Percentiles rank a stretch among this genome's conserved stretches.
phyloP scores from a whole-genome alignment of 2,113 vertebrate species.

The Chamaetylas fuelleborni region DNA sequence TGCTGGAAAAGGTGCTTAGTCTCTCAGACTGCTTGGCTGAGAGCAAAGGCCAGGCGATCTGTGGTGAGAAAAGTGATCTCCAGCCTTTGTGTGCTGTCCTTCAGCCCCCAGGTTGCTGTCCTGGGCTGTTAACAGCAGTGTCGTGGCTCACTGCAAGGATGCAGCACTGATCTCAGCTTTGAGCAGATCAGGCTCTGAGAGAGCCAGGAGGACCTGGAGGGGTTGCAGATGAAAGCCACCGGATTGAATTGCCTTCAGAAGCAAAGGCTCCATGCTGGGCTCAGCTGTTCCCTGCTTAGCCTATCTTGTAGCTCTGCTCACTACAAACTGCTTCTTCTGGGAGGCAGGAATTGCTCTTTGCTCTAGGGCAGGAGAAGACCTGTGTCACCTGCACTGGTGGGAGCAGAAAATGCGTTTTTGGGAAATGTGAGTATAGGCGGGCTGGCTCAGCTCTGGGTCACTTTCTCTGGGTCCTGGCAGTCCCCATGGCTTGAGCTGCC shows the following conservation, averaged over 20 bases:
- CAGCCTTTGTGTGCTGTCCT: rapidly evolving
- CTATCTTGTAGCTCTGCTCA: not conserved
- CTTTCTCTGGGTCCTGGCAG: not conserved
- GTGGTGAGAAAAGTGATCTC: not conserved
- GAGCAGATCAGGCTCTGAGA: not conserved
- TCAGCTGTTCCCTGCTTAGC: not conserved
- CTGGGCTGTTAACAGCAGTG: not conserved
- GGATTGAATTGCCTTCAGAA: not conserved
- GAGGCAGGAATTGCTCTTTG: not conserved
- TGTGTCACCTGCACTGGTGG: not conserved
- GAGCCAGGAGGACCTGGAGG: slow-evolving; percentile 19
- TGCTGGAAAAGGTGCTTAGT: not conserved
- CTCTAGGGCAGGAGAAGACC: not conserved
- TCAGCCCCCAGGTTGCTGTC: rapidly evolving
- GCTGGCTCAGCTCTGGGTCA: not conserved
- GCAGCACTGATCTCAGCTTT: not conserved
- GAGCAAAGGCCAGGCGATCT: not conserved
- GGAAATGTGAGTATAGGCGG: rapidly evolving
- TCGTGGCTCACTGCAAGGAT: not conserved
- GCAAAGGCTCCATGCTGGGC: slow-evolving; percentile 9
- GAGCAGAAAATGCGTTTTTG: not conserved
- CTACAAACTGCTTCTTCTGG: not conserved
- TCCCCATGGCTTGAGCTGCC: not conserved
- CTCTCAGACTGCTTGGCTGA: not conserved
- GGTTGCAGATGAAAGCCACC: slow-evolving; percentile 42